Evolutionary conservation across 2,888 invertebrate genomes (phyloP), one percentile per base, ranked within the genome.

Genomic region (Encarsia formosa): DNA sequence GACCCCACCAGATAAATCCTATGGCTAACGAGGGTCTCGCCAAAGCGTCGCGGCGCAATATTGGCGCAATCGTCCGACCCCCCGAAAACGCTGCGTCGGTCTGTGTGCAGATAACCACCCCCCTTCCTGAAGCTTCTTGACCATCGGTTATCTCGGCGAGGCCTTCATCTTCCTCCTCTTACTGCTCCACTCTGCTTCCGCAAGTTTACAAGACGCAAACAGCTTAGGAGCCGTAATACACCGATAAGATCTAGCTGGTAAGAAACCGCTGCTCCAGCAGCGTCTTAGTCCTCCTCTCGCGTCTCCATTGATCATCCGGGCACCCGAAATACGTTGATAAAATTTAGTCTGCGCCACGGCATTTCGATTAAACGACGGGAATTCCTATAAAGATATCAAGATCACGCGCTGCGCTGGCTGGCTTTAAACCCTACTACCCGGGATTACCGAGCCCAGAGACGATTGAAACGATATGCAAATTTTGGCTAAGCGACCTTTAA

Each of bases 191-290:
- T 11, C 32, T 40, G 15, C 22, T 32, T 51, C 35, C 13, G 22
- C 23, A 59, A 69, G 67, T 70, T 71, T 70, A 69, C 70, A 69
- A 69, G 69, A 70, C 66, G 68, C 71, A 69, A 70, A 70, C 69
- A 69, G 70, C 67, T 71, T 70, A 69, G 65, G 67, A n/a, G n/a
- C 65, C 66, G 67, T 68, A 66, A 65, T 66, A 63, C 64, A 61
- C 56, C 62, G 71, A 70, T 71, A 70, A 69, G 67, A 71, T 70
- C 69, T 23, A 8, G 29, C n/a, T n/a, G n/a, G n/a, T n/a, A n/a
- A n/a, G n/a, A n/a, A n/a, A n/a, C n/a, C n/a, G 40, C 20, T 39
- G 32, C 39, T 42, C 31, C 6, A 3, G 16, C 19, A 16, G 22
- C 29, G 23, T 8, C n/a, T n/a, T n/a, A n/a, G n/a, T 16, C 18